A percentile compares a stretch with the other conserved stretches of the same genome.
Evolutionary conservation across 1,140 invertebrate species (phyloP).

Genomic region (Potamilus streckersoni): DNA sequence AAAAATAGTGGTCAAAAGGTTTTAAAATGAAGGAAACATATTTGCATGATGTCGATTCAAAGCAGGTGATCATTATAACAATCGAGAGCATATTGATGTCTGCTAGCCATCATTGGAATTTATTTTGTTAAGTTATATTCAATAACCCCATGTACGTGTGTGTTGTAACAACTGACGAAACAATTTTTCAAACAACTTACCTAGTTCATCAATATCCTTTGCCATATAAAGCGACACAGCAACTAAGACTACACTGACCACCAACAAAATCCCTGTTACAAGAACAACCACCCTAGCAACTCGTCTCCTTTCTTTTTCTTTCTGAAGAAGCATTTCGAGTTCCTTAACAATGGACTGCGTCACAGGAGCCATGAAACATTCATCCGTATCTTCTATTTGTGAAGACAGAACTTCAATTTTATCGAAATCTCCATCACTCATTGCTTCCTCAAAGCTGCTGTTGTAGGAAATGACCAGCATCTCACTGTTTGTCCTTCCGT

Average conservation of each 20-base stretch:
- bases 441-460: conserved; percentile 22
- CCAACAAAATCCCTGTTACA: conserved; percentile 26
- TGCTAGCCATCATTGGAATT: no score
- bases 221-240: conserved; percentile 30
- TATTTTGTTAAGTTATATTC: no score
- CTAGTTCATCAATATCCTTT: conserved; percentile 36
- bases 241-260: conserved; percentile 29
- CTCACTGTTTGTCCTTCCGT: background rate
- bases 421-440: conserved; percentile 31
- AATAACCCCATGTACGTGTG: no score
- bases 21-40: no score
- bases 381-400: conserved; percentile 26
- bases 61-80: no score
- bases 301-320: conserved; percentile 20
- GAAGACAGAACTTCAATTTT: conserved; percentile 31
- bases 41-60: no score
- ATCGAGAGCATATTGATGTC: no score
- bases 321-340: conserved; percentile 11
- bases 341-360: conserved; percentile 21
- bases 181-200: conserved; percentile 7
- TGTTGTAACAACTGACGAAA: no score
- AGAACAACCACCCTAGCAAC: conserved; percentile 27
- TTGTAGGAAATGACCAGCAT: conserved; percentile 29
- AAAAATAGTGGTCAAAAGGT: no score
- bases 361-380: conserved; percentile 22